phyloP scores from a whole-genome alignment of 1,140 invertebrate species.

The Trichonephila inaurata region DNA sequence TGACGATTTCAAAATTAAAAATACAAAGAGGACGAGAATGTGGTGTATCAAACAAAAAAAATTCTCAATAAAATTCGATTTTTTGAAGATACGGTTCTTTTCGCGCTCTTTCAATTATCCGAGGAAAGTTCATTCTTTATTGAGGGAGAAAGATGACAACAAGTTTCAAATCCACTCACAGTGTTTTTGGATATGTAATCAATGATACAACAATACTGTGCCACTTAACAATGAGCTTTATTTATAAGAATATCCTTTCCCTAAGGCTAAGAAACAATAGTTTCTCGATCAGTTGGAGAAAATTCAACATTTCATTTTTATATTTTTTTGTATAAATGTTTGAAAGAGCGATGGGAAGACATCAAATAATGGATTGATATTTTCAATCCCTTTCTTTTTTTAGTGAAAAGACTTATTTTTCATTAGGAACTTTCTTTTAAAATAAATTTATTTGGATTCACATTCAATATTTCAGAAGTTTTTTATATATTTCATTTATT shows the following conservation, averaged over 20 bases:
- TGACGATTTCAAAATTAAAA: neutral
- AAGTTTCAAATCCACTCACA: conserved; percentile 11
- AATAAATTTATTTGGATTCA: neutral
- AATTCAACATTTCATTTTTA: neutral
- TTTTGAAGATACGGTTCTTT: conserved; percentile 5
- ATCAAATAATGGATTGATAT: conserved; percentile 1
- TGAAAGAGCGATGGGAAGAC: neutral
- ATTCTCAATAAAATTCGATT: conserved; percentile 59
- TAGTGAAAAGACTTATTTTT: neutral
- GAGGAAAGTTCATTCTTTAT: conserved; percentile 5
- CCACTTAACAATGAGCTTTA: conserved; percentile 27
- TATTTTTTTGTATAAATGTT: neutral
- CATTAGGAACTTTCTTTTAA: neutral
- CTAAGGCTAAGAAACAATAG: conserved; percentile 34
- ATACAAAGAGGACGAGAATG: neutral
- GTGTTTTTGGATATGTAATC: conserved; percentile 33
- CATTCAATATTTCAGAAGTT: neutral
- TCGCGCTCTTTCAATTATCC: conserved; percentile 38
- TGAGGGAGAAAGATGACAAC: conserved; percentile 14
- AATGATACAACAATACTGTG: conserved; percentile 9
- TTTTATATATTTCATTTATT: too few species aligned
- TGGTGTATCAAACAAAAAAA: neutral
- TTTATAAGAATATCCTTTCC: neutral
- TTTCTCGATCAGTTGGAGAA: neutral
- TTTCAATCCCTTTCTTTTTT: neutral